Evolutionary conservation across 2,888 invertebrate species (phyloP).

Genomic region (Drosophila dives): DNA sequence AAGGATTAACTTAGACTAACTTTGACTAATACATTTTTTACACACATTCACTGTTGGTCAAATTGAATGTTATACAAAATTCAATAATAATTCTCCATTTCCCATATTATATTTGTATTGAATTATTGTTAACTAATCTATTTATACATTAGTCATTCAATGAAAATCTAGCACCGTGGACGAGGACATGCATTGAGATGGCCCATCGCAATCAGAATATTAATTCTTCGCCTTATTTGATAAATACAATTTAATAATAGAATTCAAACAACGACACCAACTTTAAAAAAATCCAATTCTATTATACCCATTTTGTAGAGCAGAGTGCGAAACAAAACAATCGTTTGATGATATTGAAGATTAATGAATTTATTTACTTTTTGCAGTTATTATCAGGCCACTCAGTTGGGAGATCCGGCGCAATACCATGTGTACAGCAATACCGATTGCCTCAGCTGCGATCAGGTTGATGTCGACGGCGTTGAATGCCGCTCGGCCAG

Average conservation of each 20-base stretch:
- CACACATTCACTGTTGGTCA: too few species aligned
- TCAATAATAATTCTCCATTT: too few species aligned
- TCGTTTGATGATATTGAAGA: not conserved
- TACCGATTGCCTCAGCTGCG: conserved; percentile 90
- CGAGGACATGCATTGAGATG: not conserved
- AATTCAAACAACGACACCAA: not conserved
- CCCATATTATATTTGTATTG: not conserved
- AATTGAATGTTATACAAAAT: too few species aligned
- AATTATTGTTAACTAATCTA: not conserved
- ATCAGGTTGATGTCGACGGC: conserved; percentile 86
- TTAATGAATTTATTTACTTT: conserved; percentile 23
- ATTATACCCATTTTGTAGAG: not conserved
- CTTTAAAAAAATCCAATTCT: not conserved
- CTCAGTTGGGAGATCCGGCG: conserved; percentile 88
- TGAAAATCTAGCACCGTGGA: not conserved
- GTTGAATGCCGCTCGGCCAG: conserved; percentile 87
- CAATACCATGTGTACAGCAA: conserved; percentile 88
- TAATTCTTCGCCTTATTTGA: not conserved
- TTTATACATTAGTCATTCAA: not conserved
- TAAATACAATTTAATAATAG: not conserved
- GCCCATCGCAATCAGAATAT: not conserved
- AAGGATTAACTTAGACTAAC: too few species aligned
- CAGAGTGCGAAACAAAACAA: not conserved
- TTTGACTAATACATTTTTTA: too few species aligned
- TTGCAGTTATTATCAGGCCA: conserved; percentile 90